Evolutionary conservation across 2,113 vertebrate genomes (phyloP).

Genomic region (Halcyon malimbica): DNA sequence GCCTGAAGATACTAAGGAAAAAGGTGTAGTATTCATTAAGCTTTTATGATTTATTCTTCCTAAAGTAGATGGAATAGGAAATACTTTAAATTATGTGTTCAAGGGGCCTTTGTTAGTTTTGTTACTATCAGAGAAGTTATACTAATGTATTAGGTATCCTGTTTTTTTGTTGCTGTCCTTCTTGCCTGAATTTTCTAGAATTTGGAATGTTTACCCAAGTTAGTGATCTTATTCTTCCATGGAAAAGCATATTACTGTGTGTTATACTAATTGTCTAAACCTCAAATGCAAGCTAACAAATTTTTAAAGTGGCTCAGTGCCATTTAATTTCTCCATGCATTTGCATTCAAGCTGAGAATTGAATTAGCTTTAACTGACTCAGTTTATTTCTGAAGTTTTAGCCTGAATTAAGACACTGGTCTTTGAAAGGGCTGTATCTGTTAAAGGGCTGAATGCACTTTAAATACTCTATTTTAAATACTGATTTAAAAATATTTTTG

Average conservation of each 20-base stretch:
- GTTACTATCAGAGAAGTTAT: neutral
- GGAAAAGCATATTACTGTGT: neutral
- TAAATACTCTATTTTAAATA: neutral
- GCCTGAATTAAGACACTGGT: neutral
- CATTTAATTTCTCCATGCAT: neutral
- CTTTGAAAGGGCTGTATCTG: neutral
- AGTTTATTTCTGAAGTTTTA: neutral
- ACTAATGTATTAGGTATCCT: neutral
- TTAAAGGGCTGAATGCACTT: neutral
- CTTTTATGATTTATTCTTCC: neutral
- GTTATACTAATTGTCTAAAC: neutral
- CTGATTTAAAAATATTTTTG: neutral
- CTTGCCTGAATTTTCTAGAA: neutral
- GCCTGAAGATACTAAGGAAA: neutral
- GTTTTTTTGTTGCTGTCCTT: neutral
- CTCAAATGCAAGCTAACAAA: neutral
- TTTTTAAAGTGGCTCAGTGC: neutral
- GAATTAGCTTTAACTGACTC: neutral
- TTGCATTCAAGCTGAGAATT: neutral
- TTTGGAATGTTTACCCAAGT: neutral
- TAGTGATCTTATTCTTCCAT: neutral
- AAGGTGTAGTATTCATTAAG: neutral
- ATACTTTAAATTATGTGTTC: neutral
- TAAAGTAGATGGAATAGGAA: neutral
- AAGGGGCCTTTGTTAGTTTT: neutral